Evolutionary conservation across 2,888 invertebrate species (phyloP).

Genomic region (Drosophila bunnanda): DNA sequence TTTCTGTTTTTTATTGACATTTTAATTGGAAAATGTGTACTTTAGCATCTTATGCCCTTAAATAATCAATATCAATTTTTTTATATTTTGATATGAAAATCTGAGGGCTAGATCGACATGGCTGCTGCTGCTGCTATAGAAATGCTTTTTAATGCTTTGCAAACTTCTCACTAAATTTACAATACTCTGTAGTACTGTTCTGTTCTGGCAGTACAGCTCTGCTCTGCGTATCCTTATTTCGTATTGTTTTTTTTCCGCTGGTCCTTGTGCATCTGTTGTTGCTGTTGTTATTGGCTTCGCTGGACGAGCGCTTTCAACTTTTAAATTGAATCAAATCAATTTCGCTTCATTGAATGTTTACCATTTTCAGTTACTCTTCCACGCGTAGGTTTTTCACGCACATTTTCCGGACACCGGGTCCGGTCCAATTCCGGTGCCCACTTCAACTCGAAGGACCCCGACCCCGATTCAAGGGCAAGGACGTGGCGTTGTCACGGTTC

Average conservation of each 20-base stretch:
- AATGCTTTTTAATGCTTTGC: no score
- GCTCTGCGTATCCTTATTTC: conserved; percentile 4
- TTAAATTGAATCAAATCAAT: conserved; percentile 77
- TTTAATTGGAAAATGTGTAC: no score
- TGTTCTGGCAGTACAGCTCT: no score
- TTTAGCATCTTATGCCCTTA: no score
- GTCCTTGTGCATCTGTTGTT: conserved; percentile 1
- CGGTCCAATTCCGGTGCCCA: conserved; percentile 14
- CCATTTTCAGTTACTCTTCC: conserved; percentile 54
- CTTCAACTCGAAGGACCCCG: conserved; percentile 21
- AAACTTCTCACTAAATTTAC: background rate
- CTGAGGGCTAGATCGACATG: no score
- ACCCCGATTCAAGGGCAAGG: conserved; percentile 23
- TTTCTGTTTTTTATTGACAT: no score
- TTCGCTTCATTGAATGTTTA: conserved; percentile 75
- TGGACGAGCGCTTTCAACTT: conserved; percentile 52
- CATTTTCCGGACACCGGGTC: conserved; percentile 41
- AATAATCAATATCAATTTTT: no score
- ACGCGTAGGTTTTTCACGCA: conserved; percentile 35
- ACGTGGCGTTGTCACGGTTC: conserved; percentile 40
- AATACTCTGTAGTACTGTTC: background rate
- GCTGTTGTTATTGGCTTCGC: conserved; percentile 21
- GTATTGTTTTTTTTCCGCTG: background rate
- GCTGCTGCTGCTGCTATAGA: no score
- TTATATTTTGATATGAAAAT: no score